These are phyloP conservation scores for Phorcus lineatus DNA, from an alignment of 2,888 invertebrate species.

Conservation along the genomic window DNA sequence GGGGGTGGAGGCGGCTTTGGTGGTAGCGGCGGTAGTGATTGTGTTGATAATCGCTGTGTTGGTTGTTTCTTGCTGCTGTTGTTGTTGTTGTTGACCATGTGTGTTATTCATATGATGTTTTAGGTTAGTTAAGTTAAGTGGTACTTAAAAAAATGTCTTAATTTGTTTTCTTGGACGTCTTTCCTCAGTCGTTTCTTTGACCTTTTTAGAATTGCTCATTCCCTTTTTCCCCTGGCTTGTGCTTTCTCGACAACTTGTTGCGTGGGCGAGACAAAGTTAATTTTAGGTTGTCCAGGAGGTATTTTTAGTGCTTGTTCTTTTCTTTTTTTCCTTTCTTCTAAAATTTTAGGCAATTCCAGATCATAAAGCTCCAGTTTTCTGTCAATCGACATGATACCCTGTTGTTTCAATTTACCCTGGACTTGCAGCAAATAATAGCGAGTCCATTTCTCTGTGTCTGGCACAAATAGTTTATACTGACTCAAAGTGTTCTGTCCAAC, in stretches of 20 bases:
- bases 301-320: background rate
- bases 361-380: background rate
- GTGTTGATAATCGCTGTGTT: too few species aligned
- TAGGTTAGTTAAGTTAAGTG: too few species aligned
- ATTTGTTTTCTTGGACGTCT: too few species aligned
- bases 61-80: too few species aligned
- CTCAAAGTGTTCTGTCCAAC: too few species aligned
- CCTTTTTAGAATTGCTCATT: background rate
- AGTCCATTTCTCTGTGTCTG: background rate
- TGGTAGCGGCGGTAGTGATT: too few species aligned
- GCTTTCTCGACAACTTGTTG: background rate
- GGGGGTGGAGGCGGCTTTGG: too few species aligned
- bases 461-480: background rate
- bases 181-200: too few species aligned
- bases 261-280: background rate
- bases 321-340: background rate
- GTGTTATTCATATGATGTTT: too few species aligned
- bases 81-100: too few species aligned
- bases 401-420: background rate
- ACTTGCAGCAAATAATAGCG: background rate
- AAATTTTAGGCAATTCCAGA: background rate
- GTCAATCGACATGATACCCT: background rate
- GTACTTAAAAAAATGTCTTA: too few species aligned
- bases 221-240: background rate
- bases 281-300: background rate